These are phyloP conservation scores for Brenthis daphne DNA, from an alignment of 2,888 invertebrate genomes.

Conservation along the genomic window DNA sequence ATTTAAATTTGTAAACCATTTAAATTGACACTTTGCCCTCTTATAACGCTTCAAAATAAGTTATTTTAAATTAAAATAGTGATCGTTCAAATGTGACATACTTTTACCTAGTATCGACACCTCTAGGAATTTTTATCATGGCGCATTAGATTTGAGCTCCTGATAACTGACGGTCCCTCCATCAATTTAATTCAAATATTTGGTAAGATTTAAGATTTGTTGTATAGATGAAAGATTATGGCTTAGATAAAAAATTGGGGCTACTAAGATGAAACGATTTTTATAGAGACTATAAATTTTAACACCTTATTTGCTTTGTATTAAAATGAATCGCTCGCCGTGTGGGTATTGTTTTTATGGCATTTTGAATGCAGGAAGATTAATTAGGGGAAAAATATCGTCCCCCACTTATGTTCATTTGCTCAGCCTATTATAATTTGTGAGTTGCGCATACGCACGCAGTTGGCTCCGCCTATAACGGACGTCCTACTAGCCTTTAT, in stretches of 20 bases:
- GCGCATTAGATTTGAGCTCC: constrained; percentile 63
- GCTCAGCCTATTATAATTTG: constrained; percentile 38
- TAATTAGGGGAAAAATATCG: constrained; percentile 37
- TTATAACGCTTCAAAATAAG: constrained; percentile 46
- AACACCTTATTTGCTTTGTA: constrained; percentile 19
- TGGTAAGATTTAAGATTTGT: constrained; percentile 75
- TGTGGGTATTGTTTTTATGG: constrained; percentile 38
- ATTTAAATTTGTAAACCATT: constrained; percentile 37
- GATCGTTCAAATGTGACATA: constrained; percentile 60
- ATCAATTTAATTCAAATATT: constrained; percentile 80
- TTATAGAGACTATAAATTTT: constrained; percentile 14
- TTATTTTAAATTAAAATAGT: constrained; percentile 50
- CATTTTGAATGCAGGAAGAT: constrained; percentile 27
- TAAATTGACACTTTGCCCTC: constrained; percentile 34
- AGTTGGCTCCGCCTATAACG: constrained; percentile 59
- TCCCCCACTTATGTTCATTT: constrained; percentile 34
- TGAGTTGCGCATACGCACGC: constrained; percentile 54
- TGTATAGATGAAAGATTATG: constrained; percentile 79
- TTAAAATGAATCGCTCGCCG: neutral
- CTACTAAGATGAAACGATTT: constrained; percentile 14
- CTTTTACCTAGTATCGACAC: constrained; percentile 75
- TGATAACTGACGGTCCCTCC: constrained; percentile 72
- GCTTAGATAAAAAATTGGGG: constrained; percentile 49
- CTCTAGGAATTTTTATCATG: constrained; percentile 79
- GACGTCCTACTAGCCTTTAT: constrained; percentile 66